Evolutionary conservation across 37 sponge, comb jelly and placozoan genomes (phyloP).

Genomic region (Geodia barretti): DNA sequence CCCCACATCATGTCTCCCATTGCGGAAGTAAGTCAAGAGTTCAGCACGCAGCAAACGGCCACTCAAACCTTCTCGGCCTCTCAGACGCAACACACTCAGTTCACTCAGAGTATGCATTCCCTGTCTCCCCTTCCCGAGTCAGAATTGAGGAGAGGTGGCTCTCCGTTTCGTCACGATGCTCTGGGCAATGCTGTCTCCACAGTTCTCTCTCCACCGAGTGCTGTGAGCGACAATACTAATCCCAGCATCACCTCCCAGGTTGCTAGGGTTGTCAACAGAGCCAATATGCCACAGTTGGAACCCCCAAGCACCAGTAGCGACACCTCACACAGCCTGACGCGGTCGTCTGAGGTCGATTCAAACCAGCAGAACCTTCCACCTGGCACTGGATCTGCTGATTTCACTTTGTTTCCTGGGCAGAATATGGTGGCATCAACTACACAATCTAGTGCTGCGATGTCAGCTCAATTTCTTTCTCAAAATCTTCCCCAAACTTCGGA

Average conservation of each 20-base stretch:
- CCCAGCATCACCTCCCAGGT: neutral
- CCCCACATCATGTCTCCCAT: constrained; percentile 35
- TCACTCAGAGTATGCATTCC: constrained; percentile 10
- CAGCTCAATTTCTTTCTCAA: neutral
- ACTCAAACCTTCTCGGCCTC: neutral
- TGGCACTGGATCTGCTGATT: neutral
- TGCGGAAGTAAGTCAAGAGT: constrained; percentile 50
- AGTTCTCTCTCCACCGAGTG: neutral
- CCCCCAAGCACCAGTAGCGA: neutral
- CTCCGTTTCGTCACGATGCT: constrained; percentile 26
- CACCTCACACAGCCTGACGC: neutral
- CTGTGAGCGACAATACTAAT: neutral
- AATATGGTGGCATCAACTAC: neutral
- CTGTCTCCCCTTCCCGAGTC: constrained; percentile 30
- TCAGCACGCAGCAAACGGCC: constrained; percentile 11
- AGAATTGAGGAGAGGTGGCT: neutral
- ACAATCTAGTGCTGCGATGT: too few relatives aligned
- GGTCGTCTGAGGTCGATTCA: neutral
- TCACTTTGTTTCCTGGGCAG: too few relatives aligned
- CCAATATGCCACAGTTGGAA: neutral
- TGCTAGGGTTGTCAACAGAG: neutral
- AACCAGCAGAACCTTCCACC: neutral
- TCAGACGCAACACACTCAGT: neutral
- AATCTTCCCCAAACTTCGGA: neutral
- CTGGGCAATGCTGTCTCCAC: neutral